Evolutionary conservation across 2,797 vertebrate species (phyloP).

Genomic region (Bradypodion pumilum): DNA sequence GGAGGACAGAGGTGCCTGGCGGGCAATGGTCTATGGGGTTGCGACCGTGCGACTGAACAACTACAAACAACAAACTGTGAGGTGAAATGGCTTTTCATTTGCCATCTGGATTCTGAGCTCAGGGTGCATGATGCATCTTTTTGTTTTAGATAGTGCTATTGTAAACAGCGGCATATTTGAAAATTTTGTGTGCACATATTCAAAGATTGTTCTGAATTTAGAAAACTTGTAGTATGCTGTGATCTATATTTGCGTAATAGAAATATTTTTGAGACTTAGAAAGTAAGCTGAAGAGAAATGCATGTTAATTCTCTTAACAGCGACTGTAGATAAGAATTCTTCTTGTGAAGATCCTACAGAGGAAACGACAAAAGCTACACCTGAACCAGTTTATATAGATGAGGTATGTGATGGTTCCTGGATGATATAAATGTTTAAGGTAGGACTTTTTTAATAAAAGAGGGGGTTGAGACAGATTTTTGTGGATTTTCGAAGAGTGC

Average conservation of each 20-base stretch:
- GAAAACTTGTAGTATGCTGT: background rate
- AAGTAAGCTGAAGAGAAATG: constrained; percentile 23
- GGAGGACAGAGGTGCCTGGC: no score
- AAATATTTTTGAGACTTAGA: constrained; percentile 8
- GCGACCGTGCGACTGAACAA: no score
- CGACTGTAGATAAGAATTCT: constrained; percentile 77
- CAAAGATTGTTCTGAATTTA: background rate
- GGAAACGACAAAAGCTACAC: constrained; percentile 83
- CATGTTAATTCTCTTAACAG: constrained; percentile 59
- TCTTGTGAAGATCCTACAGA: constrained; percentile 77
- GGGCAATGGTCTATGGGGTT: no score
- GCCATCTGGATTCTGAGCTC: background rate
- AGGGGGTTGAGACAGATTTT: background rate
- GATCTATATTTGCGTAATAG: background rate
- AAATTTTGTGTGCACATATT: background rate
- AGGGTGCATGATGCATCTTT: background rate
- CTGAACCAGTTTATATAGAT: constrained; percentile 92
- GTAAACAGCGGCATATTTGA: background rate
- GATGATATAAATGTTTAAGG: background rate
- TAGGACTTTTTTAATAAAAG: background rate
- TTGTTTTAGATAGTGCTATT: background rate
- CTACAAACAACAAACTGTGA: no score
- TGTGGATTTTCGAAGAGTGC: background rate
- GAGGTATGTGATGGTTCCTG: constrained; percentile 79
- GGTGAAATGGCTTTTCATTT: background rate